These are phyloP conservation scores for Nothobranchius furzeri DNA, from an alignment of 2,113 vertebrate genomes.

Conservation along the genomic window DNA sequence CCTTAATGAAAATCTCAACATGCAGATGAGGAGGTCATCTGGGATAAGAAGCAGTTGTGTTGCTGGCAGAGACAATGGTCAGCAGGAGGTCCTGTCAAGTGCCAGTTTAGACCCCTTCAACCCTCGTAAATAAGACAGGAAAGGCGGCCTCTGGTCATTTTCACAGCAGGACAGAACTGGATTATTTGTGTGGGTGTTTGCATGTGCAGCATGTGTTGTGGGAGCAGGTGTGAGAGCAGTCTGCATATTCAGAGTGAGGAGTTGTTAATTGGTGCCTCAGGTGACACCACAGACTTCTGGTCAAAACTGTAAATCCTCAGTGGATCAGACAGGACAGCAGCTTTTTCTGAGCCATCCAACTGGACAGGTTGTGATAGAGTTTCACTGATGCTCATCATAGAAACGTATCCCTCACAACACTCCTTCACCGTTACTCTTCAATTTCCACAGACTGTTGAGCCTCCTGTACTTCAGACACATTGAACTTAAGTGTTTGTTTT, in stretches of 20 bases:
- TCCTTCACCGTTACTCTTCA: background rate
- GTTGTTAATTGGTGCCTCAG: conserved; percentile 57
- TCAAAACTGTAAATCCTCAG: conserved; percentile 49
- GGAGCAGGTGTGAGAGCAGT: conserved; percentile 30
- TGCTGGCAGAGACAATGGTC: conserved; percentile 43
- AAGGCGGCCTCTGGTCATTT: conserved; percentile 35
- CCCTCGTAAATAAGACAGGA: conserved; percentile 40
- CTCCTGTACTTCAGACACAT: conserved; percentile 18
- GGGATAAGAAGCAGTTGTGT: conserved; percentile 35
- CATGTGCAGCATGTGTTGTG: background rate
- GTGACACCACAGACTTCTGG: conserved; percentile 36
- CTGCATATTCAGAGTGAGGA: conserved; percentile 32
- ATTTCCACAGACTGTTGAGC: conserved; percentile 4
- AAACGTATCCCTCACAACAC: conserved; percentile 18
- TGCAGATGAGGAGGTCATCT: conserved; percentile 51
- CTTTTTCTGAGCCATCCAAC: conserved; percentile 47
- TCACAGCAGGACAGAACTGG: conserved; percentile 11
- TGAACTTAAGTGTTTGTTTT: conserved; percentile 8
- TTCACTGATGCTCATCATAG: conserved; percentile 1
- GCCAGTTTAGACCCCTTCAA: conserved; percentile 41
- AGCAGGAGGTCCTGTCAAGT: conserved; percentile 39
- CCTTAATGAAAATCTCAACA: conserved; percentile 59
- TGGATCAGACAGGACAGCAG: conserved; percentile 36
- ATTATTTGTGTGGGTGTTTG: background rate
- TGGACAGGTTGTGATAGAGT: conserved; percentile 29